Conservation (phyloP, 1,140 invertebrate genomes). For the Mamestra configurata region DNA sequence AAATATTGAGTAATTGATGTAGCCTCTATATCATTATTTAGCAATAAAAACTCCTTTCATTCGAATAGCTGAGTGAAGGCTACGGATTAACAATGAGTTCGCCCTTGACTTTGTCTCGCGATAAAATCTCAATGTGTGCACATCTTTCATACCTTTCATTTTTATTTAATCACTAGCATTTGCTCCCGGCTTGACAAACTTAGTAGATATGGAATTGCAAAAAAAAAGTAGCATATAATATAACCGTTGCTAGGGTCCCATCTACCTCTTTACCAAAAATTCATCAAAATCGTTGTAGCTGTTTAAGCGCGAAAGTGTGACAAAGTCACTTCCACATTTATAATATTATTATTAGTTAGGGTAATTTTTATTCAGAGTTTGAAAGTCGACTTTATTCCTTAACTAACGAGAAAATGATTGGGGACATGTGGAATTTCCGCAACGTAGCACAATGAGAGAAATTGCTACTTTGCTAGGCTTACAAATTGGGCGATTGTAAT, state of each 20-base stretch:
- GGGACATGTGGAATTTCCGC: background rate
- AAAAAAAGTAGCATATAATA: too few relatives aligned
- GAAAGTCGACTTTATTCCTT: background rate
- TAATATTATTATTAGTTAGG: too few relatives aligned
- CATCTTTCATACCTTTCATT: constrained; percentile 38
- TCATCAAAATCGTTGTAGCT: too few relatives aligned
- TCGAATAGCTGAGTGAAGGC: constrained; percentile 33
- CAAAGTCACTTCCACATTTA: too few relatives aligned
- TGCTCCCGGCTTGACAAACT: too few relatives aligned
- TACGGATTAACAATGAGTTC: constrained; percentile 29
- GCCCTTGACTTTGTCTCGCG: constrained; percentile 27
- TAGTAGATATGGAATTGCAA: too few relatives aligned
- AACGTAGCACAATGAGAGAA: constrained; percentile 3
- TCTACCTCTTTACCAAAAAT: too few relatives aligned
- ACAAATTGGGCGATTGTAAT: background rate
- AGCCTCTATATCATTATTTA: constrained; percentile 49
- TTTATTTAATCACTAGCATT: background rate
- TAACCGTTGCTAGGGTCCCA: too few relatives aligned
- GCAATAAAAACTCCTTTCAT: constrained; percentile 49
- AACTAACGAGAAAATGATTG: constrained; percentile 26
- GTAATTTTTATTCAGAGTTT: background rate
- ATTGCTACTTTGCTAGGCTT: background rate
- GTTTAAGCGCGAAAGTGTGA: too few relatives aligned
- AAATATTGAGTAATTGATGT: constrained; percentile 37
- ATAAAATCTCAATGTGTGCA: constrained; percentile 24